Conservation (phyloP, 2,113 vertebrate species). For the Rattus rattus region DNA sequence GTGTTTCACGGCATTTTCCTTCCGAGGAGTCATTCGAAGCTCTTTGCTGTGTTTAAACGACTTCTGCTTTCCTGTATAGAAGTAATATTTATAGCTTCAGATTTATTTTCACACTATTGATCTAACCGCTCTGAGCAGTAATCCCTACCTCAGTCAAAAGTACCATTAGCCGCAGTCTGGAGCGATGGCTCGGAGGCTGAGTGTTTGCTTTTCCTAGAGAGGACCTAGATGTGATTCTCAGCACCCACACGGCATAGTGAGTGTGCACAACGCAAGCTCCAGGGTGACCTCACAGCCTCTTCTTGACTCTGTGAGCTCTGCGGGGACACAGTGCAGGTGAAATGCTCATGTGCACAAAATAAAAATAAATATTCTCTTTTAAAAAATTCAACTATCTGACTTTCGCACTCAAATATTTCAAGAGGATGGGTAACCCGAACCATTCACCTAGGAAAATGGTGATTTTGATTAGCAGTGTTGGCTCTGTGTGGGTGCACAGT, state of each 20-base stretch:
- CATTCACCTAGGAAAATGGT: neutral
- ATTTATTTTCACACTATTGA: neutral
- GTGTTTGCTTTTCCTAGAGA: neutral
- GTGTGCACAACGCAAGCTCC: too few species aligned
- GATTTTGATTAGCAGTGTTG: neutral
- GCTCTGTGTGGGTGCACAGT: neutral
- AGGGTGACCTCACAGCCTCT: neutral
- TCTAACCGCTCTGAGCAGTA: neutral
- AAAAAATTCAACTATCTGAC: neutral
- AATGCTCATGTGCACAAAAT: neutral
- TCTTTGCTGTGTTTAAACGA: neutral
- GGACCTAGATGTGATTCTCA: neutral
- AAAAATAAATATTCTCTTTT: neutral
- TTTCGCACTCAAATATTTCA: slow-evolving; percentile 44
- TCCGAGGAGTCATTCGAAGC: neutral
- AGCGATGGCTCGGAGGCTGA: neutral
- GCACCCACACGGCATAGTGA: rapidly evolving
- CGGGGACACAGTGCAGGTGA: too few species aligned
- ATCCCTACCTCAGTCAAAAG: neutral
- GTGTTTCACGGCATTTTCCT: neutral
- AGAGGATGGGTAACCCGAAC: neutral
- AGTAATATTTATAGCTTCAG: slow-evolving; percentile 20
- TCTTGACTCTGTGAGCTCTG: neutral
- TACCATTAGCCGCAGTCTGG: neutral
- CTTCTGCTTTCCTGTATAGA: neutral